A percentile compares a stretch with the other conserved stretches of the same genome.
These are phyloP conservation scores for Odobenus rosmarus DNA, from an alignment of 2,113 vertebrate species.

Conservation along the genomic window DNA sequence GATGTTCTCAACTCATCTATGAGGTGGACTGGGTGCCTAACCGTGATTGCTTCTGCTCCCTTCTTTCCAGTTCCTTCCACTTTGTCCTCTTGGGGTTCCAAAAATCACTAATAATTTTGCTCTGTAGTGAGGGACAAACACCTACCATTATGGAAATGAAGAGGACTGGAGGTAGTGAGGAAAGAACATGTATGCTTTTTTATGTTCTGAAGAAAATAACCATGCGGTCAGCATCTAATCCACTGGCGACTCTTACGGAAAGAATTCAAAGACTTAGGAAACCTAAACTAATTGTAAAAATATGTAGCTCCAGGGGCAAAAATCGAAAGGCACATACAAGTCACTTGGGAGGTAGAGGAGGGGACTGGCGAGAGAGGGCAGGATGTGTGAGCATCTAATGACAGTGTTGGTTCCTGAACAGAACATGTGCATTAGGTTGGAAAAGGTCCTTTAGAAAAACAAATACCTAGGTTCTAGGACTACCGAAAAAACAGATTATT, in stretches of 20 bases:
- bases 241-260: neutral
- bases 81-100: neutral
- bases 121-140: neutral
- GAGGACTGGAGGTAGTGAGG: neutral
- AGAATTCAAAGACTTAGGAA: neutral
- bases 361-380: neutral
- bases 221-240: neutral
- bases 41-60: neutral
- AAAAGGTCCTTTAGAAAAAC: constrained; percentile 6
- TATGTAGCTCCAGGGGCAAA: neutral
- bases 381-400: neutral
- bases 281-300: neutral
- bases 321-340: neutral
- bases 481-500: neutral
- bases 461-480: neutral
- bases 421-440: neutral
- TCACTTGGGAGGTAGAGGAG: neutral
- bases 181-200: neutral
- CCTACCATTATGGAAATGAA: neutral
- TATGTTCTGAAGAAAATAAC: neutral
- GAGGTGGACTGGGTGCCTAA: neutral
- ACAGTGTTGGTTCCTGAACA: neutral
- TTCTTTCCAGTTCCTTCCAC: neutral
- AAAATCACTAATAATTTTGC: neutral
- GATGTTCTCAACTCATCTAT: neutral